These are phyloP conservation scores for Caenorhabditis sp. DNA, from an alignment of 2,888 invertebrate genomes.

Conservation along the genomic window DNA sequence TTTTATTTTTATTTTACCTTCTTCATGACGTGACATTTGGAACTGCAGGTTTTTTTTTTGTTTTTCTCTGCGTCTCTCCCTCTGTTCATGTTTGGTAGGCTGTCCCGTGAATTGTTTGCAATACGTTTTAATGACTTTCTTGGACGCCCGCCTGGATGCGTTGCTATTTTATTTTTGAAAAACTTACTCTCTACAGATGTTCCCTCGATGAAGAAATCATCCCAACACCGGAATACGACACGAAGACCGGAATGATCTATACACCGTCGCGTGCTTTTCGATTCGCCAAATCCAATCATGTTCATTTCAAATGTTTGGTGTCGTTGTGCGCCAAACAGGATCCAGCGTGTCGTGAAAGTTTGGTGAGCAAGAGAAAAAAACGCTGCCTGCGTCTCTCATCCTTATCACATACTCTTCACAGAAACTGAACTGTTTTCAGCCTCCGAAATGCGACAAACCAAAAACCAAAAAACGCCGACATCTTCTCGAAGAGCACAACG, in stretches of 20 bases:
- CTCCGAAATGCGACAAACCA: slow-evolving; percentile 29
- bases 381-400: background rate
- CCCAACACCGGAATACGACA: slow-evolving; percentile 48
- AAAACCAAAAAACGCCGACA: slow-evolving; percentile 19
- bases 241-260: slow-evolving; percentile 35
- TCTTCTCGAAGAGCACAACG: slow-evolving; percentile 7
- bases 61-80: no score
- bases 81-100: no score
- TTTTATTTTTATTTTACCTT: no score
- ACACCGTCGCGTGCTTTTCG: slow-evolving; percentile 51
- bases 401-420: slow-evolving; percentile 1
- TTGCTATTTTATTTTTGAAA: no score
- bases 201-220: slow-evolving; percentile 53
- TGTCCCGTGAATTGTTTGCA: no score
- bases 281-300: slow-evolving; percentile 58
- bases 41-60: no score
- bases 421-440: slow-evolving; percentile 19
- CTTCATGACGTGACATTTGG: no score
- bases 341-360: slow-evolving; percentile 44
- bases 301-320: slow-evolving; percentile 66
- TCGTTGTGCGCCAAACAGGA: slow-evolving; percentile 59
- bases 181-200: slow-evolving; percentile 31
- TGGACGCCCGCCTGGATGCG: no score
- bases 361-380: slow-evolving; percentile 32
- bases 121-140: no score